Conservation (phyloP, 2,888 invertebrate genomes). For the Polydrusus pterygomalis region DNA sequence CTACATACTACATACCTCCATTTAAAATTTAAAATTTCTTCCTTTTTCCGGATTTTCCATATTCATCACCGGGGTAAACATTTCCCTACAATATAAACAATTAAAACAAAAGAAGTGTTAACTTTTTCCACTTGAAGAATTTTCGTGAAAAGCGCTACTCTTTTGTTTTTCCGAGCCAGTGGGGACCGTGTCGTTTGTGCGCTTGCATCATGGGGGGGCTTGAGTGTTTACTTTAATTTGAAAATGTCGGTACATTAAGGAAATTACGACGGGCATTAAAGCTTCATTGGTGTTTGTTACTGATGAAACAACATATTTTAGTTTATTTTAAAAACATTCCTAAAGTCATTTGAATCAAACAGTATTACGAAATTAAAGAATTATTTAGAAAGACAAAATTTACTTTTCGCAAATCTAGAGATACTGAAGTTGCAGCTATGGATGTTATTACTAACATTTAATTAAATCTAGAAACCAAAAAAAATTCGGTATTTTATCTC, state of each 20-base stretch:
- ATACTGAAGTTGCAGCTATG: no score
- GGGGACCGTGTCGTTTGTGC: neutral
- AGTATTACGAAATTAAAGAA: no score
- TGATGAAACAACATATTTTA: constrained; percentile 3
- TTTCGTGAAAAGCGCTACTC: constrained; percentile 51
- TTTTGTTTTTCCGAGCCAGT: constrained; percentile 35
- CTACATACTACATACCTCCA: no score
- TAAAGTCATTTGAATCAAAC: no score
- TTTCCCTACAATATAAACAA: constrained; percentile 52
- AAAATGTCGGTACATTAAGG: constrained; percentile 38
- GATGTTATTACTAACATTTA: no score
- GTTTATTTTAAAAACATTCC: neutral
- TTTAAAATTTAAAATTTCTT: neutral
- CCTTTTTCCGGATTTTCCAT: neutral
- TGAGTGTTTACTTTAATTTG: constrained; percentile 40
- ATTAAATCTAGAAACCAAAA: no score
- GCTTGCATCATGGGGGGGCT: constrained; percentile 28
- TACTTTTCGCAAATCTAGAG: no score
- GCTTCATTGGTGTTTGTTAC: constrained; percentile 1
- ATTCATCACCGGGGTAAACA: constrained; percentile 7
- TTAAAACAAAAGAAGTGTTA: constrained; percentile 66
- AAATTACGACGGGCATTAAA: constrained; percentile 37
- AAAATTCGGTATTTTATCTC: no score
- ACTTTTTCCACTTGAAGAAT: constrained; percentile 68
- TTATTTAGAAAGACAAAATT: no score